Conservation (phyloP, 2,113 vertebrate genomes). For the Nymphicus hollandicus region DNA sequence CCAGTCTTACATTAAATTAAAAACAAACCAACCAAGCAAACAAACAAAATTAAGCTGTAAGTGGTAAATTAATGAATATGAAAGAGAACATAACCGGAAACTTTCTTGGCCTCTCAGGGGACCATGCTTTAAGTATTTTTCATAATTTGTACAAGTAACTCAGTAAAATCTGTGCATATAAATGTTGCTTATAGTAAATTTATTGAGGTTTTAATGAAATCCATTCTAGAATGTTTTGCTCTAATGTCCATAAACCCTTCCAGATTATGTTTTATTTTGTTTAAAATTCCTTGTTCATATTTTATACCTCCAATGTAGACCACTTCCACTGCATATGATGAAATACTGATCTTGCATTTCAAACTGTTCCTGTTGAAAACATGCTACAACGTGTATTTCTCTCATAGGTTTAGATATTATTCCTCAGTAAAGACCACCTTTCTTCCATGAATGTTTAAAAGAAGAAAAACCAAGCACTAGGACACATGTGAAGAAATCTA, state of each 20-base stretch:
- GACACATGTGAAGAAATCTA: background rate
- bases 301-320: slow-evolving; percentile 53
- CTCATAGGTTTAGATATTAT: slow-evolving; percentile 37
- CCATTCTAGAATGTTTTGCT: slow-evolving; percentile 40
- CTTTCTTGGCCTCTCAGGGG: slow-evolving; percentile 79
- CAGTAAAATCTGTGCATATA: slow-evolving; percentile 71
- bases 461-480: background rate
- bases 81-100: slow-evolving; percentile 74
- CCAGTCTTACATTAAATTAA: slow-evolving; percentile 59
- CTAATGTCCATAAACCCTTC: slow-evolving; percentile 50
- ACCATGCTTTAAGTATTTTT: slow-evolving; percentile 81
- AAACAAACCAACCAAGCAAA: slow-evolving; percentile 3
- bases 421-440: slow-evolving; percentile 52
- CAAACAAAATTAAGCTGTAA: slow-evolving; percentile 13
- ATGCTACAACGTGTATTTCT: slow-evolving; percentile 17
- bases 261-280: slow-evolving; percentile 52
- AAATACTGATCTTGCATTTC: slow-evolving; percentile 57
- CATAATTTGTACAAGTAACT: slow-evolving; percentile 67
- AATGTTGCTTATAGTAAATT: slow-evolving; percentile 17
- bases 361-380: slow-evolving; percentile 66
- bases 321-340: slow-evolving; percentile 45
- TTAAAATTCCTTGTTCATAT: slow-evolving; percentile 56
- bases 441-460: slow-evolving; percentile 46
- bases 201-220: slow-evolving; percentile 66
- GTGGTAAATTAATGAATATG: slow-evolving; percentile 44